These are phyloP conservation scores for Sorex fumeus DNA, from an alignment of 2,113 vertebrate species.

Conservation along the genomic window DNA sequence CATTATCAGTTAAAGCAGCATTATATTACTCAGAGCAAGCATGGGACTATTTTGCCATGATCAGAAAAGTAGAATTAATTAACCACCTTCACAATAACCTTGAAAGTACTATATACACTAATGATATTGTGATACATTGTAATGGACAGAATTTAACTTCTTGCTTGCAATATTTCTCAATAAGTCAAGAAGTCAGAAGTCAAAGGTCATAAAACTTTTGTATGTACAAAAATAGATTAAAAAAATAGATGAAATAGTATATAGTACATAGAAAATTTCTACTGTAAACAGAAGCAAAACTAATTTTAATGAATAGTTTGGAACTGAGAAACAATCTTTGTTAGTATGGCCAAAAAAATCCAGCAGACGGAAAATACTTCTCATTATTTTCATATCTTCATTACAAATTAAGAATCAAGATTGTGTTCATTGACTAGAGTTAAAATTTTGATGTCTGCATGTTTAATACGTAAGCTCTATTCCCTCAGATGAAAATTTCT, in stretches of 20 bases:
- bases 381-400: background rate
- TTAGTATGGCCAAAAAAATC: background rate
- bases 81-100: constrained; percentile 38
- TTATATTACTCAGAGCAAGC: too few relatives aligned
- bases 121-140: constrained; percentile 20
- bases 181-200: too few relatives aligned
- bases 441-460: constrained; percentile 56
- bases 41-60: background rate
- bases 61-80: constrained; percentile 5
- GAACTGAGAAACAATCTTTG: background rate
- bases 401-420: constrained; percentile 55
- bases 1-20: too few relatives aligned
- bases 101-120: background rate
- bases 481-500: background rate
- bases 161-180: constrained; percentile 43
- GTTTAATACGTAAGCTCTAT: constrained; percentile 50
- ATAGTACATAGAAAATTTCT: background rate
- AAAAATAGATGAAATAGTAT: background rate
- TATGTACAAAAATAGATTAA: too few relatives aligned
- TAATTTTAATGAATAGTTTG: background rate
- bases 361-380: background rate
- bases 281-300: constrained; percentile 37
- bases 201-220: constrained; percentile 31
- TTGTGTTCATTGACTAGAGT: background rate
- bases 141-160: background rate